A percentile compares a stretch with the other conserved stretches of the same genome.
These are phyloP conservation scores for Steromphala cineraria DNA, from an alignment of 2,888 invertebrate genomes.

Conservation along the genomic window DNA sequence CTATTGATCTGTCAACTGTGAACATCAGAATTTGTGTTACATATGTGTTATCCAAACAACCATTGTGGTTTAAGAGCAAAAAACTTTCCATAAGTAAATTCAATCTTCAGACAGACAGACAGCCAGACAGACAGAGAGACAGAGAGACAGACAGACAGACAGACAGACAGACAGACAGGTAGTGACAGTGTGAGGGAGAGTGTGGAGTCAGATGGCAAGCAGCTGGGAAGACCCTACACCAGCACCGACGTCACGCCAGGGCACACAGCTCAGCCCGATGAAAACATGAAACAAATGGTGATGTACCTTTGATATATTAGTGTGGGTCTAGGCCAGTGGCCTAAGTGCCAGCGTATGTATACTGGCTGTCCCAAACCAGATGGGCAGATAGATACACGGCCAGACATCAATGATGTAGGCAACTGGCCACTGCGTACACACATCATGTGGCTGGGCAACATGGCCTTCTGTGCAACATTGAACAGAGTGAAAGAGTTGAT, in stretches of 20 bases:
- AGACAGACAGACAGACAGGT: neutral
- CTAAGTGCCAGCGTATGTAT: neutral
- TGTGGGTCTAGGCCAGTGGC: neutral
- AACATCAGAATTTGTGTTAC: too few species aligned
- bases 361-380: neutral
- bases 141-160: neutral
- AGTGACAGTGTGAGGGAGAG: neutral
- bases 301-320: conserved; percentile 17
- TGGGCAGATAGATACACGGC: neutral
- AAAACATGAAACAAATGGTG: conserved; percentile 16
- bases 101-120: too few species aligned
- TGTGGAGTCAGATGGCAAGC: neutral
- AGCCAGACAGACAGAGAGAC: neutral
- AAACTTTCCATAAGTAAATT: too few species aligned
- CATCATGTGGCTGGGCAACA: too few species aligned
- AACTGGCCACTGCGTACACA: too few species aligned
- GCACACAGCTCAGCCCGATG: neutral
- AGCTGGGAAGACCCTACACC: neutral
- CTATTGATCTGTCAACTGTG: too few species aligned
- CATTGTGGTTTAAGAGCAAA: too few species aligned
- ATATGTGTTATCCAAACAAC: too few species aligned
- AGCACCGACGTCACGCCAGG: neutral
- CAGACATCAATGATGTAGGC: too few species aligned
- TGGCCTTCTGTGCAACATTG: too few species aligned
- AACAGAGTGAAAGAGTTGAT: too few species aligned